Evolutionary conservation across 2,888 invertebrate species (phyloP).

Genomic region (Eupithecia abbreviata): DNA sequence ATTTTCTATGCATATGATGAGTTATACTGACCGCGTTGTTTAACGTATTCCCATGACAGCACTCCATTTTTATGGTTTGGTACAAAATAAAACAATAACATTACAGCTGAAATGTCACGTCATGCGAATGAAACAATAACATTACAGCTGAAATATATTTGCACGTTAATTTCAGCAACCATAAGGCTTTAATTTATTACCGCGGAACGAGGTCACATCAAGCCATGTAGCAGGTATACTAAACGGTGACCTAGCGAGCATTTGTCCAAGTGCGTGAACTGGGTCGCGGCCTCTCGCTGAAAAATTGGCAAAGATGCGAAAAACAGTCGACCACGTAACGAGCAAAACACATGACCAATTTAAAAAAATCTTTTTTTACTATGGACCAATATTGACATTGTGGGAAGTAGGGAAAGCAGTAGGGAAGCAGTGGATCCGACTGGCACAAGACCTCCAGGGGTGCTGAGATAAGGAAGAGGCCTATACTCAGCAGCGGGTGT

Average conservation of each 20-base stretch:
- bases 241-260: slow-evolving; percentile 33
- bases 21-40: neutral
- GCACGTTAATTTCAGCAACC: slow-evolving; percentile 1
- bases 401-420: no score
- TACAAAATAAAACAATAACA: neutral
- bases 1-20: neutral
- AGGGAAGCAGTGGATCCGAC: no score
- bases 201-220: slow-evolving; percentile 29
- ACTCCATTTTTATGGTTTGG: neutral
- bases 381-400: neutral
- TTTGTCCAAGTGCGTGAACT: slow-evolving; percentile 39
- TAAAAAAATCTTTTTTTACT: neutral
- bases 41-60: neutral
- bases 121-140: neutral
- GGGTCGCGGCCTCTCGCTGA: slow-evolving; percentile 41
- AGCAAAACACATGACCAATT: neutral
- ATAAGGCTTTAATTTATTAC: slow-evolving; percentile 10
- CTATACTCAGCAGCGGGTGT: no score
- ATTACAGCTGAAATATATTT: neutral
- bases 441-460: no score
- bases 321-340: slow-evolving; percentile 3
- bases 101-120: neutral
- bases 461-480: no score
- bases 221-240: slow-evolving; percentile 30
- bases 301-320: slow-evolving; percentile 32